Evolutionary conservation across 2,113 vertebrate genomes (phyloP).

Genomic region (Seriola quinqueradiata): DNA sequence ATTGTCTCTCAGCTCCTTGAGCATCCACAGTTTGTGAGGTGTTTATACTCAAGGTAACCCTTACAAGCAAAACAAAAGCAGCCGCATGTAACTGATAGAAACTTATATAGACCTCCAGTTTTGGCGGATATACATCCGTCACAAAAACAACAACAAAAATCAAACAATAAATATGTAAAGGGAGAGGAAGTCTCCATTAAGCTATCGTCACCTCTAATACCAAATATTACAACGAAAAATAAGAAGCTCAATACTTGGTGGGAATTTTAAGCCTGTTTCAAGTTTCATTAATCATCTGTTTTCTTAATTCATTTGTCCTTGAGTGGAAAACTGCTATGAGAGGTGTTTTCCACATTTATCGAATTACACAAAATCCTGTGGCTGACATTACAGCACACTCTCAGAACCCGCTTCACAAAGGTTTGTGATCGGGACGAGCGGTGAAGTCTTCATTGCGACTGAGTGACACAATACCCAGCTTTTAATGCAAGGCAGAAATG

Average conservation of each 20-base stretch:
- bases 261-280: background rate
- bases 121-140: background rate
- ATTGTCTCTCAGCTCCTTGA: conserved; percentile 23
- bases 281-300: background rate
- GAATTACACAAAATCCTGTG: background rate
- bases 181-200: too few relatives aligned
- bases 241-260: background rate
- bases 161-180: background rate
- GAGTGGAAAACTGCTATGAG: background rate
- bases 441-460: background rate
- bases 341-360: background rate
- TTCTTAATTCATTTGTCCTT: background rate
- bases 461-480: background rate
- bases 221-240: background rate
- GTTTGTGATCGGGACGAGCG: background rate
- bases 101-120: too few relatives aligned
- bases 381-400: too few relatives aligned
- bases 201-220: background rate
- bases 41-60: background rate
- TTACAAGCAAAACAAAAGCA: background rate
- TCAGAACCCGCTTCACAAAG: too few relatives aligned
- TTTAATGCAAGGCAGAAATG: background rate
- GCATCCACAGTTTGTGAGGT: background rate
- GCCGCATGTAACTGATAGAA: background rate
- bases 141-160: background rate